Conservation (phyloP, 2,888 invertebrate genomes). For the Spodoptera picta region DNA sequence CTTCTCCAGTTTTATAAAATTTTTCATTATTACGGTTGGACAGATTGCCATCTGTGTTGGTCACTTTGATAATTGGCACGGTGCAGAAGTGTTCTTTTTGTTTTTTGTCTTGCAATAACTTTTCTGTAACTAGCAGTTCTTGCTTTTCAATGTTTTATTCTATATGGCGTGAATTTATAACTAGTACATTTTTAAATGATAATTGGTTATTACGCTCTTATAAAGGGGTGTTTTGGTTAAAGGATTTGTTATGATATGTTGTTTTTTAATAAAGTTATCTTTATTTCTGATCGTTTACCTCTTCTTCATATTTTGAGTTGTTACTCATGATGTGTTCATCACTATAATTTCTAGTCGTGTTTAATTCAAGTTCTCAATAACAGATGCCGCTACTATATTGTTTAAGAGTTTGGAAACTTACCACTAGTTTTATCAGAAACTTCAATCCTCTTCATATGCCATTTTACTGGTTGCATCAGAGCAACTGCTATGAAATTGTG, state of each 20-base stretch:
- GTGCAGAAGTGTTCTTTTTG: constrained; percentile 10
- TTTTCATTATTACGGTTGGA: constrained; percentile 34
- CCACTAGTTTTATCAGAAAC: constrained; percentile 54
- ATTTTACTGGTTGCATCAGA: constrained; percentile 91
- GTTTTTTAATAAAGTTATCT: too few species aligned
- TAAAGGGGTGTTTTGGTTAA: too few species aligned
- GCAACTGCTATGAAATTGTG: constrained; percentile 90
- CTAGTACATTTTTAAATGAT: too few species aligned
- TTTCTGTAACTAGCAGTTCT: constrained; percentile 34
- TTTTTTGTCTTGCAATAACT: constrained; percentile 49
- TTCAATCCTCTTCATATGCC: constrained; percentile 87
- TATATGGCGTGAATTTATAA: too few species aligned
- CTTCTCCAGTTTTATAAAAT: constrained; percentile 26
- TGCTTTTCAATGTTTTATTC: background rate
- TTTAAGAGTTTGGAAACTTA: constrained; percentile 21
- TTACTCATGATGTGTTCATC: too few species aligned
- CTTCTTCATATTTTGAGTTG: too few species aligned
- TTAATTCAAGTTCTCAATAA: too few species aligned
- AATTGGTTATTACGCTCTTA: too few species aligned
- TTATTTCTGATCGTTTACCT: too few species aligned
- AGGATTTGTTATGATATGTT: too few species aligned
- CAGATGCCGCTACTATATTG: too few species aligned
- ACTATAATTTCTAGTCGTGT: too few species aligned
- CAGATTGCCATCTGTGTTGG: constrained; percentile 51
- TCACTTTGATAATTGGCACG: constrained; percentile 56